Evolutionary conservation across 2,113 vertebrate species (phyloP).

Genomic region (Hucho hucho): DNA sequence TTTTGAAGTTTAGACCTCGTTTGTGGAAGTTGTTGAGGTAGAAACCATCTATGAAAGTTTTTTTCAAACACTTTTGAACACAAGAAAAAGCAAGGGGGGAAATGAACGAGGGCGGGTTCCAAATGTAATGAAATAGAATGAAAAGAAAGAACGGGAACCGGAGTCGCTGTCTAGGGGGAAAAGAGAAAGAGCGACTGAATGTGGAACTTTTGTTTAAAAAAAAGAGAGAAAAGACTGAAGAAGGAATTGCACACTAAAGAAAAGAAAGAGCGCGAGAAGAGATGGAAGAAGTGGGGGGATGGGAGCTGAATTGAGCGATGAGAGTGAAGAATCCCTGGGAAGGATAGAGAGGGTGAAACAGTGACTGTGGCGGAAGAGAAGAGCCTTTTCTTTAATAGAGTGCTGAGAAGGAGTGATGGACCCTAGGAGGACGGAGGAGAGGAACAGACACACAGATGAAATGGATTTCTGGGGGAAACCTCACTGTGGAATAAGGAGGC

Average conservation of each 20-base stretch:
- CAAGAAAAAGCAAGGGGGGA: slow-evolving; percentile 26
- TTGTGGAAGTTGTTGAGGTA: slow-evolving; percentile 83
- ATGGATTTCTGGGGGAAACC: slow-evolving; percentile 45
- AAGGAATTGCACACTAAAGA: slow-evolving; percentile 61
- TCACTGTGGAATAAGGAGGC: slow-evolving; percentile 21
- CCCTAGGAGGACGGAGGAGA: not conserved
- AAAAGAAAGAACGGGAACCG: slow-evolving; percentile 24
- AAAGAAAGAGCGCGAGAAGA: slow-evolving; percentile 5
- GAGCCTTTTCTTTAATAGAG: slow-evolving; percentile 39
- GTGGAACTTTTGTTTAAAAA: slow-evolving; percentile 49
- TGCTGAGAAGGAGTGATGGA: slow-evolving; percentile 10
- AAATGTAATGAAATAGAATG: slow-evolving; percentile 42
- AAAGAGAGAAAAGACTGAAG: slow-evolving; percentile 47
- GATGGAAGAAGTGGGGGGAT: slow-evolving; percentile 22
- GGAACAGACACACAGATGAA: slow-evolving; percentile 37
- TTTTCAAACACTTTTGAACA: slow-evolving; percentile 53
- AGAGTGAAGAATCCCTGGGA: slow-evolving; percentile 44
- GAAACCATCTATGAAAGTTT: slow-evolving; percentile 71
- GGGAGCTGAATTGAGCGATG: slow-evolving; percentile 37
- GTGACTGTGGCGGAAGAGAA: slow-evolving; percentile 36
- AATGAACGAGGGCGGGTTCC: slow-evolving; percentile 19
- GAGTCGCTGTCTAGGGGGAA: slow-evolving; percentile 48
- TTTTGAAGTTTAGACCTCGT: slow-evolving; percentile 80
- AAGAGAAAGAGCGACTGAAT: slow-evolving; percentile 58
- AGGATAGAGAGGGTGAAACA: slow-evolving; percentile 44